Percentiles rank a stretch among this genome's conserved stretches.
phyloP scores from a whole-genome alignment of 2,797 vertebrate genomes.

The Parotocinclus haroldoi region DNA sequence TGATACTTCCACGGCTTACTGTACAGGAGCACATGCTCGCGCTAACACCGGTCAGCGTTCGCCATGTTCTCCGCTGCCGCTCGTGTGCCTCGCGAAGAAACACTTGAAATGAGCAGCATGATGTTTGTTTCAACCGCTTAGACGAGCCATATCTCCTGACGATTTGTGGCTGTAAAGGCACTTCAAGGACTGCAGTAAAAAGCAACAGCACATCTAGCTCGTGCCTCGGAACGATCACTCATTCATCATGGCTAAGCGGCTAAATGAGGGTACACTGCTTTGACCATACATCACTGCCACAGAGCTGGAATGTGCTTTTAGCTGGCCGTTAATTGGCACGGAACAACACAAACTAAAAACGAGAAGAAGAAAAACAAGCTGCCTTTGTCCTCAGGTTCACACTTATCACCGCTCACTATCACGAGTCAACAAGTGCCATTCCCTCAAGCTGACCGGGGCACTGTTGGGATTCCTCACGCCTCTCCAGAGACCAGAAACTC shows the following conservation, averaged over 20 bases:
- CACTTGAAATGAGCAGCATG: constrained; percentile 6
- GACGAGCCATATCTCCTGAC: not conserved
- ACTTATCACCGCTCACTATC: constrained; percentile 37
- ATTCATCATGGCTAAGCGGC: constrained; percentile 43
- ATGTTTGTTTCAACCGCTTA: not conserved
- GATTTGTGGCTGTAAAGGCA: constrained; percentile 8
- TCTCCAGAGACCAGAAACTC: constrained; percentile 65
- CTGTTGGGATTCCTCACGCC: constrained; percentile 57
- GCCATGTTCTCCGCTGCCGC: constrained; percentile 5
- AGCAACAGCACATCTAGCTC: constrained; percentile 25
- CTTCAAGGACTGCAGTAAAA: constrained; percentile 4
- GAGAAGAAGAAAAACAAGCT: constrained; percentile 38
- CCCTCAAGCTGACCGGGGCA: constrained; percentile 38
- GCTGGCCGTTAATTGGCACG: constrained; percentile 46
- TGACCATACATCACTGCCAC: constrained; percentile 37
- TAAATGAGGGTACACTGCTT: constrained; percentile 8
- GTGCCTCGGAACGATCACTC: constrained; percentile 32
- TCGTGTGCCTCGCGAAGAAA: constrained; percentile 7
- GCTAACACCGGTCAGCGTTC: constrained; percentile 6
- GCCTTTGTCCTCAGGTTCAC: constrained; percentile 45
- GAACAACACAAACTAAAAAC: constrained; percentile 39
- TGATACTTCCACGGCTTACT: not conserved
- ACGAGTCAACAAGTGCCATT: constrained; percentile 74
- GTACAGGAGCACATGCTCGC: not conserved
- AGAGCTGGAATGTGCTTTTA: constrained; percentile 42